A percentile compares a stretch with the other conserved stretches of the same genome.
phyloP scores from a whole-genome alignment of 2,797 vertebrate species.

The Sebastes variabilis region DNA sequence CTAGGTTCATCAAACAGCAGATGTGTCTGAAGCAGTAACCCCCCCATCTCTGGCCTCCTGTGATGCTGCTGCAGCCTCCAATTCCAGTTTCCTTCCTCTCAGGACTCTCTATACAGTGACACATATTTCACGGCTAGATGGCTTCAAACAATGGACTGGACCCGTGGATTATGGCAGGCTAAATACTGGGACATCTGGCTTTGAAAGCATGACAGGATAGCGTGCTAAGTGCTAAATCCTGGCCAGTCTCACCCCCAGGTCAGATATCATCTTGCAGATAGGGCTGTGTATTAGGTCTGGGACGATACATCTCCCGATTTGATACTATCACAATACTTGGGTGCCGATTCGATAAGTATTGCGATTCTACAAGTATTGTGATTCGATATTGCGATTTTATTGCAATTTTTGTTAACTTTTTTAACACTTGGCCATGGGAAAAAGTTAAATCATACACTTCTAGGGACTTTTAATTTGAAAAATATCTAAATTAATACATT shows the following conservation, averaged over 20 bases:
- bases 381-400: too few relatives aligned
- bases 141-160: constrained; percentile 50
- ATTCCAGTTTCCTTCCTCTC: constrained; percentile 6
- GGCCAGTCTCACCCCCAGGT: not conserved
- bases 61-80: not conserved
- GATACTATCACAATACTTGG: too few relatives aligned
- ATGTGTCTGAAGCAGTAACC: constrained; percentile 3
- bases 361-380: too few relatives aligned
- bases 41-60: not conserved
- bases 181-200: constrained; percentile 60
- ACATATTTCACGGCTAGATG: constrained; percentile 41
- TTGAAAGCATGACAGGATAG: constrained; percentile 19
- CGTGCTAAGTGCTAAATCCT: constrained; percentile 27
- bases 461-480: too few relatives aligned
- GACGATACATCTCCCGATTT: too few relatives aligned
- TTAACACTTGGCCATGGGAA: too few relatives aligned
- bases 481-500: too few relatives aligned
- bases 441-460: too few relatives aligned
- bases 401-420: too few relatives aligned
- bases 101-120: not conserved
- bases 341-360: too few relatives aligned
- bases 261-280: not conserved
- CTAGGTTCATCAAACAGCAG: not conserved
- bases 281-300: too few relatives aligned
- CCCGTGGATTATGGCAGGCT: constrained; percentile 54